phyloP scores from a whole-genome alignment of 2,113 vertebrate species.

The Paradoxurus hermaphroditus region DNA sequence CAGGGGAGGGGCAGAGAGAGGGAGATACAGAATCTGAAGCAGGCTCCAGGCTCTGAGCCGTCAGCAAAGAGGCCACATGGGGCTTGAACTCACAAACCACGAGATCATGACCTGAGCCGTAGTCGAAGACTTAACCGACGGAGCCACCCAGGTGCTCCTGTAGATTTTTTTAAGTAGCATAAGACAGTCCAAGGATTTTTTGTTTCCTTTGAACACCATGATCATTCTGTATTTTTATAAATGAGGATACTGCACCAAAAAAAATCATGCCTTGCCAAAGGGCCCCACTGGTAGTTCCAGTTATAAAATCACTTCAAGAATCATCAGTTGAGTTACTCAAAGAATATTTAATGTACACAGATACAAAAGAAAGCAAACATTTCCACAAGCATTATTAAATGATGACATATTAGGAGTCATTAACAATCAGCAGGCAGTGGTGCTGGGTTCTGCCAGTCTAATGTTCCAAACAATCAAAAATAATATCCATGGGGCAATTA shows the following conservation, averaged over 20 bases:
- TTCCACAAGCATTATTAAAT: slow-evolving; percentile 56
- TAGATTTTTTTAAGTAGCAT: background rate
- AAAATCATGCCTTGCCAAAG: background rate
- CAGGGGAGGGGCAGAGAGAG: too few species aligned
- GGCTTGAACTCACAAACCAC: too few species aligned
- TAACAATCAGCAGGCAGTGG: slow-evolving; percentile 53
- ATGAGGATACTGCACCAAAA: background rate
- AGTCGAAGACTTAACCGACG: too few species aligned
- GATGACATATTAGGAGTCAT: slow-evolving; percentile 60
- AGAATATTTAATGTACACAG: slow-evolving; percentile 30
- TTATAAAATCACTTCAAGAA: slow-evolving; percentile 20
- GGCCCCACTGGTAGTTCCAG: background rate
- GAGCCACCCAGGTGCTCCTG: background rate
- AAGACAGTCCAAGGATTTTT: background rate
- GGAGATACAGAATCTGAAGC: too few species aligned
- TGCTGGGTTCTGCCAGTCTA: background rate
- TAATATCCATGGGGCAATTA: slow-evolving; percentile 56
- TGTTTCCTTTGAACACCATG: background rate
- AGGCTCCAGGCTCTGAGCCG: too few species aligned
- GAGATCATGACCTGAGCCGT: too few species aligned
- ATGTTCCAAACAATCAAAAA: slow-evolving; percentile 54
- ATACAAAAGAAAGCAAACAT: slow-evolving; percentile 52
- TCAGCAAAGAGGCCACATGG: too few species aligned
- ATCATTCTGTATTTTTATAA: background rate
- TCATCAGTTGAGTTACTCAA: background rate